Evolutionary conservation across 2,113 vertebrate genomes (phyloP).

Genomic region (Caloenas nicobarica): DNA sequence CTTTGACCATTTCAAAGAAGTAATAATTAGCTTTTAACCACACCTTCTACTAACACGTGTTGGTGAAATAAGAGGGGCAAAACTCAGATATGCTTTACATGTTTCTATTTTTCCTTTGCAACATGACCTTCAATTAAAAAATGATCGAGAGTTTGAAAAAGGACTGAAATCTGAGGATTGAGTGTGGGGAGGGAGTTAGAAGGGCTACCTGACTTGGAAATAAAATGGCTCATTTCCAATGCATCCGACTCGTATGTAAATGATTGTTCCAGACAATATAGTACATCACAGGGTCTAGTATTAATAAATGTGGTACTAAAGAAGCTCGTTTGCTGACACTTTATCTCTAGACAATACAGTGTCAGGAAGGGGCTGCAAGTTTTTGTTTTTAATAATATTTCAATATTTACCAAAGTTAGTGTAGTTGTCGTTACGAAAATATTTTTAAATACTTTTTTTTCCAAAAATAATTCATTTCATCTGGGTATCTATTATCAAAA

Average conservation of each 20-base stretch:
- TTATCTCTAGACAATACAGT: background rate
- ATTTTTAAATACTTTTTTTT: background rate
- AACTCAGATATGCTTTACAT: no score
- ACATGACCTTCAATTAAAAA: no score
- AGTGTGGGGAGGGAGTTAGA: background rate
- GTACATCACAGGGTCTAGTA: background rate
- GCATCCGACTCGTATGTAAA: background rate
- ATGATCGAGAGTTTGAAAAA: background rate
- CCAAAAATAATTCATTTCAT: background rate
- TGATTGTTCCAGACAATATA: background rate
- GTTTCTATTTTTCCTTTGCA: no score
- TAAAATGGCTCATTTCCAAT: background rate
- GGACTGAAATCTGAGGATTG: background rate
- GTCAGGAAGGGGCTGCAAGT: accelerated
- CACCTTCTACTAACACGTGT: background rate
- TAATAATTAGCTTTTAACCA: background rate
- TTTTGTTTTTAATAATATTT: background rate
- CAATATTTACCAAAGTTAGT: background rate
- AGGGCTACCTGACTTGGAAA: background rate
- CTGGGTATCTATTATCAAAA: background rate
- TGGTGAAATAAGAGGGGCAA: background rate
- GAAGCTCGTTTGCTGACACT: background rate
- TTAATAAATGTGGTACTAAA: background rate
- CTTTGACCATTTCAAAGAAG: background rate
- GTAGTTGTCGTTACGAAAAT: background rate